phyloP scores from a whole-genome alignment of 2,888 invertebrate genomes.

The Tenthredo notha region DNA sequence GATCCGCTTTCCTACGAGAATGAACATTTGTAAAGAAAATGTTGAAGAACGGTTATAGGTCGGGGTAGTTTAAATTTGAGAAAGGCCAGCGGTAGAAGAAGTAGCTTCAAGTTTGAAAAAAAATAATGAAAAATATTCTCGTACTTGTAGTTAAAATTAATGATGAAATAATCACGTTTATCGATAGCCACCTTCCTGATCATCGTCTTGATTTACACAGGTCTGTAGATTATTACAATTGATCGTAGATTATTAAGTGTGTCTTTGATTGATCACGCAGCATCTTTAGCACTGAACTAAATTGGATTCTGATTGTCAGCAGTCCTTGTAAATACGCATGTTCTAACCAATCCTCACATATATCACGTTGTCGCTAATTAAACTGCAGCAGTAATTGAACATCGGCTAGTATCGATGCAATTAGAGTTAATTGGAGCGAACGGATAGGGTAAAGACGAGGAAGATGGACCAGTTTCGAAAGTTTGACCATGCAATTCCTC shows the following conservation, averaged over 20 bases:
- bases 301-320: not conserved
- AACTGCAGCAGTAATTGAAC: slow-evolving; percentile 26
- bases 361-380: not conserved
- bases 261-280: not conserved
- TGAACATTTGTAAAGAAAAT: not conserved
- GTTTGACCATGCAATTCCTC: not conserved
- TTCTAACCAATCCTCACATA: not conserved
- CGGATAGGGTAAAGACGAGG: not conserved
- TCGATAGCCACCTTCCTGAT: not conserved
- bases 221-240: no score
- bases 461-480: not conserved
- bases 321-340: not conserved
- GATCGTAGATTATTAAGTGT: not conserved
- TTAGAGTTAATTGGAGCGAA: not conserved
- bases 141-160: not conserved
- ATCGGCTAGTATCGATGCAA: not conserved
- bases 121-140: not conserved
- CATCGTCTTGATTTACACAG: not conserved
- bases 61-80: not conserved
- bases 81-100: not conserved
- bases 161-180: not conserved
- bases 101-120: not conserved
- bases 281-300: not conserved
- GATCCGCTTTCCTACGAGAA: not conserved
- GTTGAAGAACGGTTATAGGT: not conserved